A percentile compares a stretch with the other conserved stretches of the same genome.
Evolutionary conservation across 1,140 invertebrate genomes (phyloP).

Genomic region (Eurosta solidaginis): DNA sequence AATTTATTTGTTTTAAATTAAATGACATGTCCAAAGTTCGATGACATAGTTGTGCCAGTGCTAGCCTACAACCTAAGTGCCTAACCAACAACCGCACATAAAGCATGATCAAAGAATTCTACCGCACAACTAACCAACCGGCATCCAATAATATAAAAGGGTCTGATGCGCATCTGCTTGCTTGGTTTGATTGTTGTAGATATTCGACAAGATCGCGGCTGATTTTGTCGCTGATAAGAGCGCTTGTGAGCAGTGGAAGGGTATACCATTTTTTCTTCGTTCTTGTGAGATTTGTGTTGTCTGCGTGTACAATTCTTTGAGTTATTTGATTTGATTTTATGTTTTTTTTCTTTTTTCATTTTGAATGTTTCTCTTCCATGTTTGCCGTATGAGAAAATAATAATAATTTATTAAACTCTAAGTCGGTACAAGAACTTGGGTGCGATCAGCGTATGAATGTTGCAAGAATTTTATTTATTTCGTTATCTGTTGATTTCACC

Average conservation of each 20-base stretch:
- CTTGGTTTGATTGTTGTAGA: not conserved
- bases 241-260: not conserved
- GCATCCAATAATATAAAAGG: too few relatives aligned
- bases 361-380: not conserved
- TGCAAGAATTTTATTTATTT: not conserved
- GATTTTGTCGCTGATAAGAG: conserved; percentile 20
- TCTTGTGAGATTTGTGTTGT: not conserved
- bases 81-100: not conserved
- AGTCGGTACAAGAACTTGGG: not conserved
- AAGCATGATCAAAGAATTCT: not conserved
- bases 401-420: conserved; percentile 15
- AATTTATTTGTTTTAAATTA: conserved; percentile 30
- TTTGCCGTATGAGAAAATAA: not conserved
- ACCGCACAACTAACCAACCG: not conserved
- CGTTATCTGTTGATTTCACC: too few relatives aligned
- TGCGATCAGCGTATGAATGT: not conserved
- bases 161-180: not conserved
- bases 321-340: conserved; percentile 13
- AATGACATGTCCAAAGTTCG: conserved; percentile 29
- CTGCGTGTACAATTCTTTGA: not conserved
- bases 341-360: not conserved
- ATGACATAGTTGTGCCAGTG: conserved; percentile 15
- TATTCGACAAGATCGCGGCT: conserved; percentile 10
- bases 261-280: not conserved
- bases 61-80: too few relatives aligned